These are phyloP conservation scores for Cyphomyrmex costatus DNA, from an alignment of 1,140 invertebrate species.

Conservation along the genomic window DNA sequence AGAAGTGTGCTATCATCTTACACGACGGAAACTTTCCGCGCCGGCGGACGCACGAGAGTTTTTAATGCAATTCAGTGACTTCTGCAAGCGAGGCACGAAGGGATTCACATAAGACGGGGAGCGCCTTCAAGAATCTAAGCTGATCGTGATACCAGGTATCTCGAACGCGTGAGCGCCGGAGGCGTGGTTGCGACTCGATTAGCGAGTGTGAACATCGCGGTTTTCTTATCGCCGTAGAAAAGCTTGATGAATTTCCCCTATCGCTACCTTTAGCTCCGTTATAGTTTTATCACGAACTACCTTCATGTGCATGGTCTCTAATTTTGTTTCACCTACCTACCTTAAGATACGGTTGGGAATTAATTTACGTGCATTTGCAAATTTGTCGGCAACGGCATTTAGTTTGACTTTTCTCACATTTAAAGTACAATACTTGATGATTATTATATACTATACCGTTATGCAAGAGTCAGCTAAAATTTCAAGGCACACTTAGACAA, in stretches of 20 bases:
- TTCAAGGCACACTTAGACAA: neutral
- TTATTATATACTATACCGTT: neutral
- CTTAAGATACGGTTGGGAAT: neutral
- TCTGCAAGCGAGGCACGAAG: constrained; percentile 34
- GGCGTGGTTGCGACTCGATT: constrained; percentile 52
- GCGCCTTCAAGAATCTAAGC: neutral
- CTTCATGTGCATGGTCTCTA: constrained; percentile 20
- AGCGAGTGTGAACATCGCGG: constrained; percentile 58
- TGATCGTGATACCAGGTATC: constrained; percentile 44
- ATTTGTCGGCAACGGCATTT: neutral
- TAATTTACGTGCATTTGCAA: neutral
- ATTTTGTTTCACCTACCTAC: neutral
- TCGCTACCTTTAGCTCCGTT: neutral
- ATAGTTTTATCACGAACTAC: constrained; percentile 43
- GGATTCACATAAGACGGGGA: constrained; percentile 13
- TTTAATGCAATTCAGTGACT: constrained; percentile 54
- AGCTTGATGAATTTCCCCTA: constrained; percentile 47
- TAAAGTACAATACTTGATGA: neutral
- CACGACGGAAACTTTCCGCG: constrained; percentile 40
- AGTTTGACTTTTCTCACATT: neutral
- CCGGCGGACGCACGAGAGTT: constrained; percentile 18
- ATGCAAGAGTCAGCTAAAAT: neutral
- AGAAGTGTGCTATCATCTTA: constrained; percentile 48
- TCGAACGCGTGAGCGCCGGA: constrained; percentile 28
- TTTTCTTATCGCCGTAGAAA: constrained; percentile 23